Evolutionary conservation across 2,888 invertebrate species (phyloP), one percentile per base, ranked within the genome.

Genomic region (Drosophila anceps): DNA sequence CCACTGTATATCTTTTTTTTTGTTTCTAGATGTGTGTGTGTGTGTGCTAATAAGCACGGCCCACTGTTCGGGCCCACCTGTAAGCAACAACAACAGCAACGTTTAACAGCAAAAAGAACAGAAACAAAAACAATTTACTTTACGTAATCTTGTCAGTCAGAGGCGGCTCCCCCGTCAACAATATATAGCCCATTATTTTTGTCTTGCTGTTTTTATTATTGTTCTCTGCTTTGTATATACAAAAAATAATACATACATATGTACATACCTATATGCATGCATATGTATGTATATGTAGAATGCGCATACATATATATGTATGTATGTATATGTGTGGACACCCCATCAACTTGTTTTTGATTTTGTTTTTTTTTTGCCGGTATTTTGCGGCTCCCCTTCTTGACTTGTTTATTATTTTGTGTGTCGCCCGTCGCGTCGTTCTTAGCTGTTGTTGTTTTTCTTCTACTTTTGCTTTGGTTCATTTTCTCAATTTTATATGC

Each of bases 371-470:
- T 37, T 82, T 84, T 88, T 85, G 81, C 88, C 83, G 88, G 85
- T 83, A 62, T 81, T 80, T 79, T 65, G 79, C 65, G 29, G 75
- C 50, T 65, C 71, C 43, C 64, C 61, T 65, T 75, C 65, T 70
- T 35, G 55, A 63, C 75, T 79, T 75, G 78, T 79, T 82, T 84
- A 70, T 82, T 86, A 76, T 82, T 79, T 59, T 69, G 44, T 75
- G 48, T 63, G 64, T 60, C 54, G 76, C 29, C 29, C 50, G 37
- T 37, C 53, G 70, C 70, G 53, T 59, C 31, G 60, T 61, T 74
- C 39, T 67, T 63, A 43, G 63, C 37, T 57, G 43, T 69, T 57
- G 43, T 69, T 78, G 48, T 73, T 73, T 64, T 73, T 62, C 65
- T 81, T 72, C 69, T 66, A 7, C 31, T 62, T 76, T 77, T 71